Conservation (phyloP, 2,888 invertebrate species). For the Boloria euphrosyne region DNA sequence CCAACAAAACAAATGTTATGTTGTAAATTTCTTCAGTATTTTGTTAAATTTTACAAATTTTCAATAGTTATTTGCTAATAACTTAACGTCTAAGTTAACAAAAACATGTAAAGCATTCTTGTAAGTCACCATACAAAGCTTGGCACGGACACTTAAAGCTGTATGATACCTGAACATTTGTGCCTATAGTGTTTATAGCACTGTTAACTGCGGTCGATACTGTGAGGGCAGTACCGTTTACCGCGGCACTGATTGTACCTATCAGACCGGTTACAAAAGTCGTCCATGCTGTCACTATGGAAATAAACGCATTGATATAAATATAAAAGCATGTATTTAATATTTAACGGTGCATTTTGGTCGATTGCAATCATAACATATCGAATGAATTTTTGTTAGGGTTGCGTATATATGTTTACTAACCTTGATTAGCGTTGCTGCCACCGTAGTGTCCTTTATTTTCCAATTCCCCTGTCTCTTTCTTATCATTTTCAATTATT, state of each 20-base stretch:
- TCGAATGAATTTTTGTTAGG: no score
- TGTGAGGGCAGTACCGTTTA: conserved; percentile 59
- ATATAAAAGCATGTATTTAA: neutral
- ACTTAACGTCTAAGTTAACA: neutral
- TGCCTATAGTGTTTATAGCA: conserved; percentile 69
- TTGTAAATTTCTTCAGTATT: no score
- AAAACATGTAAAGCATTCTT: conserved; percentile 4
- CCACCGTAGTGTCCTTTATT: conserved; percentile 41
- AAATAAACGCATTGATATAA: conserved; percentile 33
- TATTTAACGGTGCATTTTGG: neutral
- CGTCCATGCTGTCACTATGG: conserved; percentile 65
- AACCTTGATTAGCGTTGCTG: conserved; percentile 26
- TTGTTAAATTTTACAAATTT: neutral
- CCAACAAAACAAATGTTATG: no score
- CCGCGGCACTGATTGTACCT: conserved; percentile 65
- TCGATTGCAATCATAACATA: no score
- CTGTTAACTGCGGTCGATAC: conserved; percentile 65
- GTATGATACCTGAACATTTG: conserved; percentile 66
- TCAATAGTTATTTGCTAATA: neutral
- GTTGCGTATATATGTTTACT: conserved; percentile 3
- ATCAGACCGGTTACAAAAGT: conserved; percentile 65
- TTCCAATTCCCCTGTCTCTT: conserved; percentile 41
- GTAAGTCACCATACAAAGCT: conserved; percentile 14
- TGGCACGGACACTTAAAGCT: conserved; percentile 25
- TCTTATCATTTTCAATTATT: conserved; percentile 31